Percentiles rank a stretch among this genome's conserved stretches.
Evolutionary conservation across 2,888 invertebrate species (phyloP).

Genomic region (Brachylomia viminalis): DNA sequence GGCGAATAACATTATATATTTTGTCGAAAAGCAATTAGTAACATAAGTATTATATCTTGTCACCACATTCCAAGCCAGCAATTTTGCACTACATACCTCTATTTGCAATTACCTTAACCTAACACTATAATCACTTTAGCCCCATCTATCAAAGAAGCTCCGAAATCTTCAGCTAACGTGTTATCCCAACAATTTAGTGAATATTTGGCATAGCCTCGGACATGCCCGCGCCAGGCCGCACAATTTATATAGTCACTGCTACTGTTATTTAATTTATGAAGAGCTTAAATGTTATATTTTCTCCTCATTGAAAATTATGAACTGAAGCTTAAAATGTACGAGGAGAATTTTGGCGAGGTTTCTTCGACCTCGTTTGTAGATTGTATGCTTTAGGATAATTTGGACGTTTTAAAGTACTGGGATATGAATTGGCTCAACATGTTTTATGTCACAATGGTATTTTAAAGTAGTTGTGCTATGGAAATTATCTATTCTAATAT

Average conservation of each 20-base stretch:
- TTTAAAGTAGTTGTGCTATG: background rate
- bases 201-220: constrained; percentile 53
- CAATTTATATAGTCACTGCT: constrained; percentile 43
- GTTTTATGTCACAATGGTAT: background rate
- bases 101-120: background rate
- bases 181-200: constrained; percentile 40
- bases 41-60: background rate
- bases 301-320: constrained; percentile 61
- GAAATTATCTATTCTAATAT: background rate
- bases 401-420: constrained; percentile 4
- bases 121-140: background rate
- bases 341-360: constrained; percentile 43
- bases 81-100: background rate
- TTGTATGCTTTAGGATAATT: constrained; percentile 43
- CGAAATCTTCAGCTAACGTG: constrained; percentile 35
- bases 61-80: background rate
- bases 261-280: constrained; percentile 51
- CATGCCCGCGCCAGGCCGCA: constrained; percentile 25
- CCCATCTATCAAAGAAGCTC: constrained; percentile 24
- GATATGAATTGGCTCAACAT: constrained; percentile 10
- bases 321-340: constrained; percentile 44
- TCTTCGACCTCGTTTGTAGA: constrained; percentile 15
- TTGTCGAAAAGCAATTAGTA: background rate
- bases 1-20: background rate
- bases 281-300: constrained; percentile 46